Base-by-base conservation (phyloP, 2,797 vertebrate species). In the Pseudochaenichthys georgianus region DNA sequence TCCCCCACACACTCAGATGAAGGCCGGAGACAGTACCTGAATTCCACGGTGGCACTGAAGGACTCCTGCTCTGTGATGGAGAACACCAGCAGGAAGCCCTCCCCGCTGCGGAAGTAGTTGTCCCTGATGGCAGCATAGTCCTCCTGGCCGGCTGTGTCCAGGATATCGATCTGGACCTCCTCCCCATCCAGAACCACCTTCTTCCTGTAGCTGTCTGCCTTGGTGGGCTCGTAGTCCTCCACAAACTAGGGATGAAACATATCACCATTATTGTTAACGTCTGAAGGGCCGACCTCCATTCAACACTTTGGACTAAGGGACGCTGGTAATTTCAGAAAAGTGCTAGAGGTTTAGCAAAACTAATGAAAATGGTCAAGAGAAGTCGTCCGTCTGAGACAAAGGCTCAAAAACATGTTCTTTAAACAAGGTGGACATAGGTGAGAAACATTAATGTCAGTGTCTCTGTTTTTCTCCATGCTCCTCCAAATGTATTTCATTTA, bases 131-230 rank as follows among this genome's bases (percentile, higher is more conserved):
- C 98, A 12, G 98, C 98, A 0, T 99, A 99, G 93, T 99, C 98
- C 92, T 99, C 98, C 89, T 99, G 98, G 23, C 98, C 98, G 0
- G 98, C 98, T 0, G 98, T 99, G 93, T 99, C 98, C 93, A 99
- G 94, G 82, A 99, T 99, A 82, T 99, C 98, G 58, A 99, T 99
- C 90, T 99, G 98, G 60, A 98, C 97, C 92, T 99, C 98, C 87
- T 99, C 98, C 45, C 98, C 98, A 23, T 99, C 98, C 67, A 99
- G 94, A 72, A 99, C 98, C 62, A 99, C 98, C 82, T 99, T 99
- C 93, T 99, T 99, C 78, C 98, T 95, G 92, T 99, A 99, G 91
- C 98, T 99, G 95, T 99, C 98, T 1, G 98, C 98, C 92, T 99
- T 99, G 51, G 98, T 99, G 77, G 98, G 98, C 87, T 99, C 97